Evolutionary conservation across 2,888 invertebrate genomes (phyloP).

Genomic region (Agrotis exclamationis): DNA sequence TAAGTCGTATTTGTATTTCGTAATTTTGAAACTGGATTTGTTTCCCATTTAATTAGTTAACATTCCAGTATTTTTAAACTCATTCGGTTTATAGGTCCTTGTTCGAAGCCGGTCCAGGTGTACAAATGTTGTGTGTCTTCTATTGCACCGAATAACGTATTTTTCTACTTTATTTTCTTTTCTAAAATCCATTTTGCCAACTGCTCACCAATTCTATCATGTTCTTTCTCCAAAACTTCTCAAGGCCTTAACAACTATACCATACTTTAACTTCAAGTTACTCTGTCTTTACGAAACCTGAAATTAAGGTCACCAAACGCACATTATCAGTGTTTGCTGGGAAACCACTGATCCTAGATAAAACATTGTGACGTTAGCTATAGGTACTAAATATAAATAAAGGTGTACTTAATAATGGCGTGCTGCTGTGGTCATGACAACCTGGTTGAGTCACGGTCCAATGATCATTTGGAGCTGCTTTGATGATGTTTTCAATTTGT

Average conservation of each 20-base stretch:
- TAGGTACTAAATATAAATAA: constrained; percentile 6
- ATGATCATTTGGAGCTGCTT: constrained; percentile 29
- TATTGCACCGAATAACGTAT: too few species aligned
- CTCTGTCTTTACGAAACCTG: constrained; percentile 42
- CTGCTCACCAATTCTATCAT: constrained; percentile 1
- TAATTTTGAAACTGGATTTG: too few species aligned
- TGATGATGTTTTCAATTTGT: constrained; percentile 30
- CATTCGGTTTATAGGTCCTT: not conserved
- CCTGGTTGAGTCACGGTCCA: constrained; percentile 17
- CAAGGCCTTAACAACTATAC: constrained; percentile 18
- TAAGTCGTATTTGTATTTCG: too few species aligned
- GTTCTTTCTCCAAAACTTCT: not conserved
- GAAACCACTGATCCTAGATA: constrained; percentile 55
- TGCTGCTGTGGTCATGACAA: constrained; percentile 42
- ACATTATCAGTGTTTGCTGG: constrained; percentile 54
- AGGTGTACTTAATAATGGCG: constrained; percentile 29
- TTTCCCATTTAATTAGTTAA: not conserved
- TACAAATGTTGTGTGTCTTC: too few species aligned
- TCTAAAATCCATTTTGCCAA: not conserved
- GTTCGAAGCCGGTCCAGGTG: not conserved
- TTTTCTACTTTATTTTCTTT: too few species aligned
- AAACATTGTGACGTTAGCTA: constrained; percentile 46
- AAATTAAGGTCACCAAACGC: constrained; percentile 58
- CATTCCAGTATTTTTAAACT: not conserved
- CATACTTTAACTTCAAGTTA: constrained; percentile 4